Percentiles rank a stretch among this genome's conserved stretches.
phyloP scores from a whole-genome alignment of 2,888 invertebrate species.

The Neuroscelio doddi region DNA sequence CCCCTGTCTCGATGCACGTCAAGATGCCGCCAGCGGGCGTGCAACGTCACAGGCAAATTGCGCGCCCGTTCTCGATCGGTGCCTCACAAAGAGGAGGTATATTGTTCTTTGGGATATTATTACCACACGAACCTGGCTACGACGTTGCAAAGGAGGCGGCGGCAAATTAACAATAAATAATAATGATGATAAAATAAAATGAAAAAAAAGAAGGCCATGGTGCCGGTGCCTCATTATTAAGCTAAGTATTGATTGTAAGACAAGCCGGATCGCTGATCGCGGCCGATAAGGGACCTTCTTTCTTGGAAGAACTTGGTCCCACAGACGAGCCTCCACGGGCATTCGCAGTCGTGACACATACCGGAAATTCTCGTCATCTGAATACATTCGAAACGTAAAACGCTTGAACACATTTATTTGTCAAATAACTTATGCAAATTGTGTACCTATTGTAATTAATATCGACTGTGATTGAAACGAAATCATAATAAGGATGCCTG shows the following conservation, averaged over 20 bases:
- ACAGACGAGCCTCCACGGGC: constrained; percentile 1
- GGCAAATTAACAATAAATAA: constrained; percentile 62
- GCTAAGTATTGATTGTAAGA: constrained; percentile 59
- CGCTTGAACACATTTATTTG: no score
- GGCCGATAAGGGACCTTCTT: constrained; percentile 51
- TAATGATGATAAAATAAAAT: constrained; percentile 58
- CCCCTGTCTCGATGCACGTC: constrained; percentile 7
- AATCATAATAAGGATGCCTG: no score
- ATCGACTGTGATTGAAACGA: no score
- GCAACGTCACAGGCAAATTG: constrained; percentile 45
- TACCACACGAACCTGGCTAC: constrained; percentile 43
- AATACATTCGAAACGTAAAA: no score
- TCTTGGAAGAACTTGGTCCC: no score
- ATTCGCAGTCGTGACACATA: constrained; percentile 22
- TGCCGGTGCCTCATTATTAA: constrained; percentile 60
- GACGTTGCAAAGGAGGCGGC: constrained; percentile 33
- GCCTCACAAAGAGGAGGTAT: constrained; percentile 22
- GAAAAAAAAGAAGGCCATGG: constrained; percentile 54
- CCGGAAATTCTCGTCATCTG: not conserved
- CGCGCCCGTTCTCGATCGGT: constrained; percentile 15
- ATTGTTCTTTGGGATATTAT: constrained; percentile 56
- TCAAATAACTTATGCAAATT: no score
- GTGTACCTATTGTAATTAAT: no score
- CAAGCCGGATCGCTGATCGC: constrained; percentile 46
- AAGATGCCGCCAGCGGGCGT: constrained; percentile 20